Evolutionary conservation across 2,888 invertebrate species (phyloP).

Genomic region (Gastracanthus pulcherrimus): DNA sequence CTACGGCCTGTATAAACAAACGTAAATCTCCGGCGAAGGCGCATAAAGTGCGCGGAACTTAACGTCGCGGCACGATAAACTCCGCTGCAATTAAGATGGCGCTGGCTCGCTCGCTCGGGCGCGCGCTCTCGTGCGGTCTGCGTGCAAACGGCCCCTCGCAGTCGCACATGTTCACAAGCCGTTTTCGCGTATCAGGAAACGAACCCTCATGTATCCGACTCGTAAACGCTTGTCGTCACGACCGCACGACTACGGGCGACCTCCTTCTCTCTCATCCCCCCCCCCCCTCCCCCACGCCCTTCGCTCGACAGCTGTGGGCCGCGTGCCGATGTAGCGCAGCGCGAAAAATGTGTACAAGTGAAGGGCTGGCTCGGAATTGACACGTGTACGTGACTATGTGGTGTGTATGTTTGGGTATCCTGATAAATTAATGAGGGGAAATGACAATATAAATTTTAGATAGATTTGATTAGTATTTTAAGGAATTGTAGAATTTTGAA

Average conservation of each 20-base stretch:
- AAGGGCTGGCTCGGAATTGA: no score
- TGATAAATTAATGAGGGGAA: no score
- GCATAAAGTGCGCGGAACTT: conserved; percentile 8
- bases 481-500: no score
- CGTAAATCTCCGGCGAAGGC: background rate
- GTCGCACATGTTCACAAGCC: conserved; percentile 47
- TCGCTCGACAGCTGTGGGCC: background rate
- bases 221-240: conserved; percentile 53
- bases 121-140: background rate
- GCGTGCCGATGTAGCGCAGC: background rate
- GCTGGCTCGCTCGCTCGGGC: background rate
- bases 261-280: background rate
- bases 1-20: background rate
- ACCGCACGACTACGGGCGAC: conserved; percentile 5
- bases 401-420: no score
- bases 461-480: no score
- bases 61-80: conserved; percentile 9
- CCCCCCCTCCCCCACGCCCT: background rate
- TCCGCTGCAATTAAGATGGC: conserved; percentile 46
- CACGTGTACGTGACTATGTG: no score
- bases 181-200: conserved; percentile 51
- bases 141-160: conserved; percentile 15
- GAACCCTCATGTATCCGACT: conserved; percentile 30
- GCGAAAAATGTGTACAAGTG: no score
- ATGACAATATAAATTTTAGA: no score